Percentiles rank a stretch among this genome's conserved stretches.
These are phyloP conservation scores for Microchirus variegatus DNA, from an alignment of 2,797 vertebrate genomes.

Conservation along the genomic window DNA sequence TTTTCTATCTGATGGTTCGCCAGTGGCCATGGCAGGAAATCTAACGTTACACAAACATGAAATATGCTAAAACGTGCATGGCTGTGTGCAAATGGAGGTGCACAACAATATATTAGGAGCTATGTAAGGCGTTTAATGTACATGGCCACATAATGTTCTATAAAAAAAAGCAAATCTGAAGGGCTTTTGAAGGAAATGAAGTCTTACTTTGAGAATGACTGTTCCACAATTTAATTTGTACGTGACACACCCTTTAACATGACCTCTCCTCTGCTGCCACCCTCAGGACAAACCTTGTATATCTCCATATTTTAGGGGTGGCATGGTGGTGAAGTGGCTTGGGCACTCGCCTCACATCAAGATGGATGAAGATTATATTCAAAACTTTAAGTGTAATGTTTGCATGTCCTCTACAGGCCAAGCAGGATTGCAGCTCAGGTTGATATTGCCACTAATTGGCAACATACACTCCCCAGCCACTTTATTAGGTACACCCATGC, in stretches of 20 bases:
- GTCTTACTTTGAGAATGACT: background rate
- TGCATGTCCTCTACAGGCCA: no score
- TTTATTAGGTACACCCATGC: no score
- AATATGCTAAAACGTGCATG: slow-evolving; percentile 12
- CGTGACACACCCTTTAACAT: background rate
- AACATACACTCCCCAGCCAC: no score
- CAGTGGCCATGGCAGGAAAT: slow-evolving; percentile 38
- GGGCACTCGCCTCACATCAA: no score
- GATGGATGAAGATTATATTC: no score
- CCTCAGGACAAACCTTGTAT: slow-evolving; percentile 22
- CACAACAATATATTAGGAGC: background rate
- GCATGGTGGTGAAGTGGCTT: no score
- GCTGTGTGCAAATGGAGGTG: slow-evolving; percentile 7
- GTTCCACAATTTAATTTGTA: background rate
- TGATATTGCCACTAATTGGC: no score
- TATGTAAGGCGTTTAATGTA: background rate
- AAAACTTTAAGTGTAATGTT: no score
- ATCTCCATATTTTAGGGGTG: background rate
- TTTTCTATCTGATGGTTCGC: slow-evolving; percentile 55
- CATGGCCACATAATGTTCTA: background rate
- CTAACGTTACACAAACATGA: slow-evolving; percentile 20
- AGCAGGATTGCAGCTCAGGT: no score
- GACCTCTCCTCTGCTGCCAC: slow-evolving; percentile 47
- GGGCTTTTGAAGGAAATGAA: no score
- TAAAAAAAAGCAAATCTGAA: no score